These are phyloP conservation scores for Ageneiosus marmoratus DNA, from an alignment of 2,113 vertebrate species.

Conservation along the genomic window DNA sequence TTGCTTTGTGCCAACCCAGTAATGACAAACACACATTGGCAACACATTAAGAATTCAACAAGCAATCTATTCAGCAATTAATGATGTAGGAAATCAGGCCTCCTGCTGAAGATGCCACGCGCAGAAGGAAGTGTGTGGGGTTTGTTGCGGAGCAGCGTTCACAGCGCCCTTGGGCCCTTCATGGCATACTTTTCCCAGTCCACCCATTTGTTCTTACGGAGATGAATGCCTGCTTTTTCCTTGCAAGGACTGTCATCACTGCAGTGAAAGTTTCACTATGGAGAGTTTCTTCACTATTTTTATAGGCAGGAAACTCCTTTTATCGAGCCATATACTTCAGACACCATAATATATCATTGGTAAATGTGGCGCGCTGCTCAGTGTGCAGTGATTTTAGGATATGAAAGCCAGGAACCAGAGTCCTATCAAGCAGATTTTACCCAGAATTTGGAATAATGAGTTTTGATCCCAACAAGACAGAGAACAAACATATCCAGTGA, in stretches of 20 bases:
- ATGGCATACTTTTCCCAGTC: slow-evolving; percentile 21
- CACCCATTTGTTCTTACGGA: slow-evolving; percentile 22
- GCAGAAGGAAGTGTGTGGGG: slow-evolving; percentile 71
- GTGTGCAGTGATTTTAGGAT: neutral
- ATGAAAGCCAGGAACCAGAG: slow-evolving; percentile 2
- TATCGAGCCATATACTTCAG: slow-evolving; percentile 11
- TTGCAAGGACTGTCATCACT: slow-evolving; percentile 17
- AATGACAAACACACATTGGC: slow-evolving; percentile 78
- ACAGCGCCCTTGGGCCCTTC: slow-evolving; percentile 70
- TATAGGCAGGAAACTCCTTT: slow-evolving; percentile 4
- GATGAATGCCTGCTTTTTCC: neutral
- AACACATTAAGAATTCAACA: slow-evolving; percentile 79
- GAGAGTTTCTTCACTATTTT: slow-evolving; percentile 12
- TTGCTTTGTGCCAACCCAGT: slow-evolving; percentile 68
- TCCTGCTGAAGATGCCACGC: slow-evolving; percentile 72
- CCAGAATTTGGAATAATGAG: neutral
- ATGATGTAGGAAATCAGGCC: slow-evolving; percentile 77
- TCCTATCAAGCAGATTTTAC: neutral
- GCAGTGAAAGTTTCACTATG: neutral
- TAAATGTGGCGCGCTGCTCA: neutral
- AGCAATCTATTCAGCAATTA: slow-evolving; percentile 80
- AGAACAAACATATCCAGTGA: slow-evolving; percentile 11
- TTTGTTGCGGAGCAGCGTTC: slow-evolving; percentile 70
- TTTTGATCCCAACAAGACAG: neutral
- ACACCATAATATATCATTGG: slow-evolving; percentile 23